Percentiles rank a stretch among this genome's conserved stretches.
These are phyloP conservation scores for Alligator sinensis DNA, from an alignment of 2,113 vertebrate genomes.

Conservation along the genomic window DNA sequence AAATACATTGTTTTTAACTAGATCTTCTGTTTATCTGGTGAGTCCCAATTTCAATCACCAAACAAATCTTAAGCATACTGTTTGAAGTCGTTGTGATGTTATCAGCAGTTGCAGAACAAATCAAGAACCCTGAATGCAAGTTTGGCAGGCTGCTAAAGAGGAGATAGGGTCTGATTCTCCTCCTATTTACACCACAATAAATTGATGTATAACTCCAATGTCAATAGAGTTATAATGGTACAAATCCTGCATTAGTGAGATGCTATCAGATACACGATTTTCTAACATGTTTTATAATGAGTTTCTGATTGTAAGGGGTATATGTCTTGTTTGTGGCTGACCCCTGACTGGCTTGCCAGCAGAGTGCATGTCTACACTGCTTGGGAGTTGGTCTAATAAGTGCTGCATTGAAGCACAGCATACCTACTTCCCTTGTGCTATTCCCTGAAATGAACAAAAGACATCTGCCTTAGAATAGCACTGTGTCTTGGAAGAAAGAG, in stretches of 20 bases:
- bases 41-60: neutral
- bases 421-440: too few relatives aligned
- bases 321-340: neutral
- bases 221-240: neutral
- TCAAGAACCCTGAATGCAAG: neutral
- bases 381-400: too few relatives aligned
- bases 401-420: too few relatives aligned
- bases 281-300: neutral
- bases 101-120: neutral
- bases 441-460: too few relatives aligned
- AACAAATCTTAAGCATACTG: neutral
- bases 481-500: too few relatives aligned
- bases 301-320: neutral
- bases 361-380: neutral
- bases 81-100: neutral
- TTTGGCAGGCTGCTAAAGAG: neutral
- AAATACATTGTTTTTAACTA: neutral
- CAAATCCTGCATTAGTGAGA: neutral
- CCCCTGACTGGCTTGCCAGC: neutral
- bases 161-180: neutral
- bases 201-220: neutral
- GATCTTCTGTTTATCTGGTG: neutral
- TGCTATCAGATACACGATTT: neutral
- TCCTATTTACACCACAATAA: neutral
- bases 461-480: too few relatives aligned